Evolutionary conservation across 1,140 invertebrate genomes (phyloP).

Genomic region (Pseudomyrmex concolor): DNA sequence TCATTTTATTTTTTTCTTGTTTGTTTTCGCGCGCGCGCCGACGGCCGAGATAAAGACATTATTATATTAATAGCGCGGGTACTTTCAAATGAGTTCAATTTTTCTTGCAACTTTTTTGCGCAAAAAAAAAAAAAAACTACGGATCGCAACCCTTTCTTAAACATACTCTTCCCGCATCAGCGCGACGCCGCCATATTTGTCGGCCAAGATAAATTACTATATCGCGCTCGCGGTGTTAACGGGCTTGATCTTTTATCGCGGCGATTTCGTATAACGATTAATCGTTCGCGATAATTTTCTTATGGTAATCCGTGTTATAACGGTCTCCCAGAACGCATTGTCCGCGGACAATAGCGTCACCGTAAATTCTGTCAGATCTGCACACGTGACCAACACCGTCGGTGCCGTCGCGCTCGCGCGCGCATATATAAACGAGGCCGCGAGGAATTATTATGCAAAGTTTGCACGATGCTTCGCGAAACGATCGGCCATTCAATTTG

Average conservation of each 20-base stretch:
- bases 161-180: too few species aligned
- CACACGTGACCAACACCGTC: constrained; percentile 27
- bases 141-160: too few species aligned
- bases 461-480: constrained; percentile 15
- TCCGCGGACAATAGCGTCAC: constrained; percentile 49
- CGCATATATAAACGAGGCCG: constrained; percentile 48
- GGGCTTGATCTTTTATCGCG: neutral
- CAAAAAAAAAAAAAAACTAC: neutral
- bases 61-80: constrained; percentile 2
- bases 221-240: neutral
- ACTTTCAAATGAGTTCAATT: neutral
- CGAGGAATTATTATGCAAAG: constrained; percentile 58
- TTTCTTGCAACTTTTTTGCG: neutral
- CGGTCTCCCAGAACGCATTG: constrained; percentile 36
- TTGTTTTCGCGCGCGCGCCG: neutral
- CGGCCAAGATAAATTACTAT: neutral
- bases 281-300: constrained; percentile 38
- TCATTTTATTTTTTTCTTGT: neutral
- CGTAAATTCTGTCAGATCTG: constrained; percentile 55
- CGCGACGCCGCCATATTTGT: too few species aligned
- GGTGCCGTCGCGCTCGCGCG: constrained; percentile 42
- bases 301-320: constrained; percentile 42
- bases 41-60: neutral
- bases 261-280: constrained; percentile 16
- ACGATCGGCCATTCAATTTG: constrained; percentile 51